Conservation (phyloP, 2,888 invertebrate genomes). For the Amblyteles armatorius region DNA sequence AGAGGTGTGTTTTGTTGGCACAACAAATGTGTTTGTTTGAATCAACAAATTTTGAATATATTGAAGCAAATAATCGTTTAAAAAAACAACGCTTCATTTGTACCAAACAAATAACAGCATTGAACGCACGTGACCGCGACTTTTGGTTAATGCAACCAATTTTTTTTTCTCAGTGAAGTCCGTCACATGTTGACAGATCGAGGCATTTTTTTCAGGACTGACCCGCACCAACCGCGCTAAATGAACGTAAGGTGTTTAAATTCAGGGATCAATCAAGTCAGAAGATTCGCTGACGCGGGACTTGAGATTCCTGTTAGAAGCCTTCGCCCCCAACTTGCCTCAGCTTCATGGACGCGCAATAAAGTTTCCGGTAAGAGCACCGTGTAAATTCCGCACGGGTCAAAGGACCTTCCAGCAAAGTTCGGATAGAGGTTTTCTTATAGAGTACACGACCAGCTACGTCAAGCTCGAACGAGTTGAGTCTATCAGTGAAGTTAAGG, state of each 20-base stretch:
- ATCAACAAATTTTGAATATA: too few relatives aligned
- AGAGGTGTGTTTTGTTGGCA: too few relatives aligned
- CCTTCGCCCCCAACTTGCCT: not conserved
- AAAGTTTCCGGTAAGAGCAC: not conserved
- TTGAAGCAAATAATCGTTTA: too few relatives aligned
- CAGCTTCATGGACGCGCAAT: not conserved
- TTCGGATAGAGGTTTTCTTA: not conserved
- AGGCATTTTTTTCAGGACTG: not conserved
- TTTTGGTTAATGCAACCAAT: too few relatives aligned
- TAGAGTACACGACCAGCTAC: not conserved
- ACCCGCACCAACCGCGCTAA: not conserved
- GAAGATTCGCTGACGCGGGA: not conserved
- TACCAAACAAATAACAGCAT: too few relatives aligned
- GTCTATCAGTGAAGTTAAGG: not conserved
- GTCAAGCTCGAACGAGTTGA: not conserved
- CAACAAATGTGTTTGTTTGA: too few relatives aligned
- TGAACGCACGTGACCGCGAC: too few relatives aligned
- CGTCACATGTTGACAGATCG: not conserved
- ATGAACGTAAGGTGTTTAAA: not conserved
- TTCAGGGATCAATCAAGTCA: not conserved
- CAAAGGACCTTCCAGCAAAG: not conserved
- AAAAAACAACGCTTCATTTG: too few relatives aligned
- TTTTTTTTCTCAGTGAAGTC: too few relatives aligned
- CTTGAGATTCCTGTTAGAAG: not conserved
- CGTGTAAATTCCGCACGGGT: not conserved